A percentile compares a stretch with the other conserved stretches of the same genome.
phyloP scores from a whole-genome alignment of 2,888 invertebrate species.

The Trichogramma evanescens region DNA sequence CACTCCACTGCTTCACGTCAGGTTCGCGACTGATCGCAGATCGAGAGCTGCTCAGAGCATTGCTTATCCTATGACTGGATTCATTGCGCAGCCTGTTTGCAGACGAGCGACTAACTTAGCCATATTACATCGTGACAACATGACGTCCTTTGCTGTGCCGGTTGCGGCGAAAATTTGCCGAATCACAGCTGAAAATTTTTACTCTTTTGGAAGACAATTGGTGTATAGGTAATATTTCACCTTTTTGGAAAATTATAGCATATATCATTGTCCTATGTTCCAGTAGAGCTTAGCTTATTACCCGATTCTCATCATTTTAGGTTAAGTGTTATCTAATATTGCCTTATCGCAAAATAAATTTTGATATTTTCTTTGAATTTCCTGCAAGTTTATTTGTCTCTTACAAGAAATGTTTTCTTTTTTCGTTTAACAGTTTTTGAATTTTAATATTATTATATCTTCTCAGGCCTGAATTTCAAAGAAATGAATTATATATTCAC shows the following conservation, averaged over 20 bases:
- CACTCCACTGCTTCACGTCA: too few species aligned
- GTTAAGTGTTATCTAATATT: constrained; percentile 32
- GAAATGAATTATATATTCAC: too few species aligned
- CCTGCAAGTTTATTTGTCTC: background rate
- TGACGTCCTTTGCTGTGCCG: constrained; percentile 53
- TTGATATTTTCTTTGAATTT: background rate
- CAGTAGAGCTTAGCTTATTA: background rate
- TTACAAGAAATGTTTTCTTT: background rate
- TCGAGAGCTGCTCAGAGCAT: too few species aligned
- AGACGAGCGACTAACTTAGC: too few species aligned
- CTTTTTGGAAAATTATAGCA: background rate
- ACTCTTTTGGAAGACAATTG: constrained; percentile 46
- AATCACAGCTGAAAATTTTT: constrained; percentile 50
- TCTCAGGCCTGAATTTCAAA: too few species aligned
- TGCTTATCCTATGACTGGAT: too few species aligned
- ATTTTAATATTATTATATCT: background rate
- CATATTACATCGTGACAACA: constrained; percentile 27
- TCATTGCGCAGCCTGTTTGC: too few species aligned
- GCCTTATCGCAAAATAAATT: background rate
- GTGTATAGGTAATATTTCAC: constrained; percentile 47
- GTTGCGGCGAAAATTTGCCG: constrained; percentile 50
- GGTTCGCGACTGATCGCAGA: too few species aligned
- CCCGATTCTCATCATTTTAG: constrained; percentile 16
- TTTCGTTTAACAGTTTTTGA: background rate
- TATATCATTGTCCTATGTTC: background rate